Evolutionary conservation across 2,797 vertebrate genomes (phyloP).

Genomic region (Poecilia picta): DNA sequence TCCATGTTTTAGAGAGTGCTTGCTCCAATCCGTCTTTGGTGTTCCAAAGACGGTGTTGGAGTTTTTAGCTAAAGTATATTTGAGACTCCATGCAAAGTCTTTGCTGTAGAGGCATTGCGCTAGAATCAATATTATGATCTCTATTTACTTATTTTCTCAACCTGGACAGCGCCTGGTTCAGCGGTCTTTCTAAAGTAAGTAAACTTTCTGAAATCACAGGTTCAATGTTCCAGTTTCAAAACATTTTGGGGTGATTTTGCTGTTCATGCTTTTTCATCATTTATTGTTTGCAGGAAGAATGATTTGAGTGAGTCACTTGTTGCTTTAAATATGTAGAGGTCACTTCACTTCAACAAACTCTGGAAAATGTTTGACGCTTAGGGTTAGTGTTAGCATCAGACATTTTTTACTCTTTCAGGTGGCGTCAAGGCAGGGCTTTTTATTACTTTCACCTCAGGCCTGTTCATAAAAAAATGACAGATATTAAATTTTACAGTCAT

Average conservation of each 20-base stretch:
- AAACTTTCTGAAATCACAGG: neutral
- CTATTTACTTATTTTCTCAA: neutral
- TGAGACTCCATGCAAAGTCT: neutral
- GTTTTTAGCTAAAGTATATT: neutral
- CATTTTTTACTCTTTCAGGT: neutral
- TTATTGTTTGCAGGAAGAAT: neutral
- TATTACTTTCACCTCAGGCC: neutral
- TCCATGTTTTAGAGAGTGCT: conserved; percentile 9
- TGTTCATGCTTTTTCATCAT: neutral
- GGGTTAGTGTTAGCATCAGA: neutral
- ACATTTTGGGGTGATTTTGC: neutral
- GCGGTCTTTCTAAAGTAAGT: neutral
- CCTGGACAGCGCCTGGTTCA: neutral
- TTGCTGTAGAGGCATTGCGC: neutral
- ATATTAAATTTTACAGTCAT: neutral
- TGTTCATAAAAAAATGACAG: neutral
- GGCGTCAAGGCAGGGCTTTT: neutral
- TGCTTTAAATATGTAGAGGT: neutral
- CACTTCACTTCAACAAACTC: neutral
- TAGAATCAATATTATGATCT: neutral
- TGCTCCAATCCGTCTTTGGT: neutral
- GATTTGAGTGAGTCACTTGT: neutral
- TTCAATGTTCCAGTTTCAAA: neutral
- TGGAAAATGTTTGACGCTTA: neutral
- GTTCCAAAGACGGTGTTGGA: too few relatives aligned